Evolutionary conservation across 2,797 vertebrate genomes (phyloP), one percentile per base, ranked within the genome.

Genomic region (Bufotes viridis): DNA sequence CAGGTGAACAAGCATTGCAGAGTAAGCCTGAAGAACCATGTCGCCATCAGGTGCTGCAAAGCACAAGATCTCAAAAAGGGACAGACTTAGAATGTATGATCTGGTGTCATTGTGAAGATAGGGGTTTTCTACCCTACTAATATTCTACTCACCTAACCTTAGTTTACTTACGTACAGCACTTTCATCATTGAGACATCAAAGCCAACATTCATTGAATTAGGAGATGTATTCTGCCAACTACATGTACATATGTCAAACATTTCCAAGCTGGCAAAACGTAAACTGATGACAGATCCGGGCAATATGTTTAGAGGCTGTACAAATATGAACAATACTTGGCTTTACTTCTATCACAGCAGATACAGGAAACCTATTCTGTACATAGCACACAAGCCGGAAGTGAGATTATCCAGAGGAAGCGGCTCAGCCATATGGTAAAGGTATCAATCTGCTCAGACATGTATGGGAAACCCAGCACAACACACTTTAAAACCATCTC

Each of bases 401-500:
- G 67, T 13, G 7, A 22, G 42, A 82, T 67, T 53, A 53, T n/a
- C 65, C 26, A 57, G 65, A 83, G 65, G 81, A 83, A 83, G 29
- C 22, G 2, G 22, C 24, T 15, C 51, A 7, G 49, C 18, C 24
- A 57, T 18, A 57, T 72, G 9, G 26, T 70, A 26, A 11, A 69
- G n/a, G 18, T 34, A 51, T n/a, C 70, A 9, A 24, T 57, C 15
- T 67, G 51, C 51, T 55, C 49, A 12, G 24, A 53, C 49, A 22
- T 20, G 65, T 26, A 70, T 69, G 65, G 49, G 51, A 29, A 70
- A 18, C 29, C 11, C 3, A 65, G 58, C 8, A 51, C 61, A 81
- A 53, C 15, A 49, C 22, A 24, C 42, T 49, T 42, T 61, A 14
- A 34, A 61, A 61, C 18, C 55, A 81, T 13, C 6, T 29, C 9